Percentiles rank a stretch among this genome's conserved stretches.
These are phyloP conservation scores for Loripinus fragilis DNA, from an alignment of 2,888 invertebrate genomes.

Conservation along the genomic window DNA sequence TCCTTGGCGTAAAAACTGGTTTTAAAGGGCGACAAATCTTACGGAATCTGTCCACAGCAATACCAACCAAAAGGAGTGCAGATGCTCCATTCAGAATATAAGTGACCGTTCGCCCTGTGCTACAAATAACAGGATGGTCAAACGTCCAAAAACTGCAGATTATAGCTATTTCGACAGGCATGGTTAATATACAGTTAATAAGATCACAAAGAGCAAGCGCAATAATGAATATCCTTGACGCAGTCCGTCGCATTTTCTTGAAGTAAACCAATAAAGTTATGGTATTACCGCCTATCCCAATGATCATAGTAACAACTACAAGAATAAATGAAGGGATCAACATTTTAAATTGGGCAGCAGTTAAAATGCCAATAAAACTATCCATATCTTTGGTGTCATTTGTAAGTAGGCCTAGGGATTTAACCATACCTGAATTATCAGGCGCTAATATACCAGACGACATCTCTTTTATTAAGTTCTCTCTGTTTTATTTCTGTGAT, in stretches of 20 bases:
- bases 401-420: no score
- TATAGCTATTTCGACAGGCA: constrained; percentile 57
- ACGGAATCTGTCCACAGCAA: constrained; percentile 60
- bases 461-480: no score
- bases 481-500: no score
- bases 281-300: constrained; percentile 52
- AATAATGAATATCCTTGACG: constrained; percentile 59
- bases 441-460: no score
- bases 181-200: constrained; percentile 57
- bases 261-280: constrained; percentile 50
- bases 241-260: constrained; percentile 51
- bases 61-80: constrained; percentile 52
- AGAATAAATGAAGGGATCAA: constrained; percentile 53
- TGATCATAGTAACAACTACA: constrained; percentile 32
- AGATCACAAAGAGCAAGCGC: constrained; percentile 59
- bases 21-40: constrained; percentile 63
- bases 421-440: no score
- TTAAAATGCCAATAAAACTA: no score
- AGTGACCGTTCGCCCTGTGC: constrained; percentile 41
- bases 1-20: constrained; percentile 55
- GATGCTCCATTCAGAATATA: constrained; percentile 56
- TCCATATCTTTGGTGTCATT: no score
- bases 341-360: constrained; percentile 30
- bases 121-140: constrained; percentile 43
- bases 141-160: constrained; percentile 47